Percentiles rank a stretch among this genome's conserved stretches.
Evolutionary conservation across 2,797 vertebrate species (phyloP).

Genomic region (Xenops minutus): DNA sequence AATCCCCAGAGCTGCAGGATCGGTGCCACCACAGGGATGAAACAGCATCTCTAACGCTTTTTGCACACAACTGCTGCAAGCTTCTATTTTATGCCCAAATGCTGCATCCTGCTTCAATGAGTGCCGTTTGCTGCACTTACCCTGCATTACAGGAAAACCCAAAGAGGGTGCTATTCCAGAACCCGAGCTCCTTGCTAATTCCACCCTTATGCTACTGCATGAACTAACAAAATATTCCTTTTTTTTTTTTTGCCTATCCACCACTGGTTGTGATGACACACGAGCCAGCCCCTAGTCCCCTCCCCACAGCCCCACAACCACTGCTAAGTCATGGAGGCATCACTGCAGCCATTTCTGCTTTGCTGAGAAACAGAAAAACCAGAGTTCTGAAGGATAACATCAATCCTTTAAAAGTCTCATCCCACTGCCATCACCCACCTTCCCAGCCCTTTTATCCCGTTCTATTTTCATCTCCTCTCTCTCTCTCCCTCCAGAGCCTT

Average conservation of each 20-base stretch:
- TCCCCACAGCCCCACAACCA: background rate
- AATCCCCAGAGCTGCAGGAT: background rate
- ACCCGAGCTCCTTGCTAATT: background rate
- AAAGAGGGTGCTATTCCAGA: background rate
- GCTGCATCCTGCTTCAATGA: background rate
- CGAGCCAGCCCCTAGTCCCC: background rate
- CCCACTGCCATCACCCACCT: background rate
- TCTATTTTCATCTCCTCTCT: background rate
- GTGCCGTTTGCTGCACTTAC: background rate
- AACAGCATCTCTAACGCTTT: background rate
- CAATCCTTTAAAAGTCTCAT: background rate
- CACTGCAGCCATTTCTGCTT: background rate
- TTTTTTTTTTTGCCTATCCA: background rate
- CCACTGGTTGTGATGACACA: background rate
- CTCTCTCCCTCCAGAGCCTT: background rate
- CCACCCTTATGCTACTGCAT: background rate
- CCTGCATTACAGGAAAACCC: background rate
- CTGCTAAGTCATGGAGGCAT: slow-evolving; percentile 29
- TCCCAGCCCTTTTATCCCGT: background rate
- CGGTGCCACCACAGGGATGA: background rate
- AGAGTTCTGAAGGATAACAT: accelerated
- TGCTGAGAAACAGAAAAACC: background rate
- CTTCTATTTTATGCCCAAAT: background rate
- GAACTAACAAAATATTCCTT: background rate
- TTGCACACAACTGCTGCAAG: slow-evolving; percentile 7